Evolutionary conservation across 2,113 vertebrate species (phyloP), one percentile per base, ranked within the genome.

Genomic region (Xenotilapia caudafasciata): DNA sequence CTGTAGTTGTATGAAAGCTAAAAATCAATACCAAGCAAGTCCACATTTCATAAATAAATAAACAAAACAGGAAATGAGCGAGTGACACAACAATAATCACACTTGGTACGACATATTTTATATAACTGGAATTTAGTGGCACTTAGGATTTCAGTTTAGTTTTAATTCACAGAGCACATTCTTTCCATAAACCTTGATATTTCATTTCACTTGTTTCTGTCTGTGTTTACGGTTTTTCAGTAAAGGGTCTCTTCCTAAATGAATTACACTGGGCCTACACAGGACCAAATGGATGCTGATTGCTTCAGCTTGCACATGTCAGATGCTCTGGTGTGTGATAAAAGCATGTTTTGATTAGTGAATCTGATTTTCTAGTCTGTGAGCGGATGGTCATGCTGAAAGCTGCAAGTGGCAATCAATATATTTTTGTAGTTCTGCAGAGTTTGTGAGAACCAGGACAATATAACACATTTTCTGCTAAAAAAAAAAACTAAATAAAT

Each of bases 21-120:
- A 80, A 65, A 90, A 93, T 96, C 94, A 87, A 94, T 93, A 89
- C 62, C 11, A 75, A 10, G 83, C 40, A 1, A 68, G 53, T 60
- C 70, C 62, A 83, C 54, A 82, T 12, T n/a, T 54, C 65, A 87
- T 82, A 51, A 87, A 92, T 92, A 83, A 92, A 91, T 92, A 75
- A 93, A 83, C 17, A 56, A 53, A 65, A 58, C 6, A 23, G 79
- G 5, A 80, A 82, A 86, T 80, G 26, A 85, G 80, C 3, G 77
- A 75, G 5, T 8, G 49, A 21, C 3, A 11, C 8, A 56, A 13
- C 10, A 56, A 79, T 91, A 83, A 90, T 86, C 84, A 83, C 49
- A 90, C 17, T 11, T 54, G 31, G 49, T 12, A 62, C 19, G 35
- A 84, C 75, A 84, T 33, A 87, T 70, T 83, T 35, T 28, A 17